Evolutionary conservation across 2,888 invertebrate genomes (phyloP).

Genomic region (Platycheirus albimanus): DNA sequence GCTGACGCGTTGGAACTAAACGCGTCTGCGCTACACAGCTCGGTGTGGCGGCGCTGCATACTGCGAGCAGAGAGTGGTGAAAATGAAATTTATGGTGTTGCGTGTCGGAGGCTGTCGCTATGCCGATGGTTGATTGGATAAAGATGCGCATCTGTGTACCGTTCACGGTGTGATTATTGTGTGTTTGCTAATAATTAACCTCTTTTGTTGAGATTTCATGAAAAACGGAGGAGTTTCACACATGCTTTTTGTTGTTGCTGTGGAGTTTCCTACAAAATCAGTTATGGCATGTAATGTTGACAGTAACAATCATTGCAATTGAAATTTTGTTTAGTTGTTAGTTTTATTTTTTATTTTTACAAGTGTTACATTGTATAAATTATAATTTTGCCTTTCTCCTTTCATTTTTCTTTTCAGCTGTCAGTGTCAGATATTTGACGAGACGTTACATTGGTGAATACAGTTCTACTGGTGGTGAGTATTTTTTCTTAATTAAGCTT

Average conservation of each 20-base stretch:
- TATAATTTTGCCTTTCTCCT: slow-evolving; percentile 34
- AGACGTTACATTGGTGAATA: slow-evolving; percentile 92
- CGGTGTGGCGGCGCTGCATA: no score
- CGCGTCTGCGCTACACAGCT: slow-evolving; percentile 10
- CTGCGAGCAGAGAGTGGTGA: no score
- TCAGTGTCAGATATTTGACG: slow-evolving; percentile 90
- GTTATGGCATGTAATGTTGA: background rate
- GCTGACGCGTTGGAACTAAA: slow-evolving; percentile 63
- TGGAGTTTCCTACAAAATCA: background rate
- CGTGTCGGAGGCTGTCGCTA: slow-evolving; percentile 66
- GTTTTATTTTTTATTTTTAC: slow-evolving; percentile 14
- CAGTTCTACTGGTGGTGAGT: slow-evolving; percentile 91
- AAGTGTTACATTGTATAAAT: no score
- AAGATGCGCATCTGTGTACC: slow-evolving; percentile 37
- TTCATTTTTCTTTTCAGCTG: slow-evolving; percentile 88
- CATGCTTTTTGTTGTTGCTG: background rate
- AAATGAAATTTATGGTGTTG: slow-evolving; percentile 69
- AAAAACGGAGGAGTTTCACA: slow-evolving; percentile 19
- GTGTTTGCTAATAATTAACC: slow-evolving; percentile 68
- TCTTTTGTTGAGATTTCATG: slow-evolving; percentile 45
- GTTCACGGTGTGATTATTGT: slow-evolving; percentile 49
- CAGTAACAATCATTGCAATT: background rate
- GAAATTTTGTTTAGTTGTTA: slow-evolving; percentile 9
- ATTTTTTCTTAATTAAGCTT: no score
- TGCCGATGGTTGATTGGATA: slow-evolving; percentile 41